Conservation (phyloP, 2,888 invertebrate species). For the Notodromas monacha region DNA sequence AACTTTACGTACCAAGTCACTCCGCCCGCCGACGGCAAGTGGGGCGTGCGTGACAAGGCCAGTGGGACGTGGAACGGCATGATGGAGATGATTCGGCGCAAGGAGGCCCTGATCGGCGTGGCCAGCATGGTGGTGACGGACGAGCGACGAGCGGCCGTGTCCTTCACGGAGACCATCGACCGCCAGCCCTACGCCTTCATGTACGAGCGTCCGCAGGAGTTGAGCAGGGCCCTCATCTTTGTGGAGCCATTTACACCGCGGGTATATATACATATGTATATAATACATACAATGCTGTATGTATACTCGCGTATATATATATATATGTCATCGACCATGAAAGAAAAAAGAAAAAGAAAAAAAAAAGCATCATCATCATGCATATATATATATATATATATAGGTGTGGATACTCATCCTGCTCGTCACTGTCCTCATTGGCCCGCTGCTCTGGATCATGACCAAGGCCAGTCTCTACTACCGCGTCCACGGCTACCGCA, state of each 20-base stretch:
- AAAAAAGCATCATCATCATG: no score
- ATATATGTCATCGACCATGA: no score
- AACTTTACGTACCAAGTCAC: constrained; percentile 22
- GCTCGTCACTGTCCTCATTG: constrained; percentile 35
- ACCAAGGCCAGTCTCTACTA: constrained; percentile 39
- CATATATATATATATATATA: no score
- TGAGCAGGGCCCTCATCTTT: constrained; percentile 48
- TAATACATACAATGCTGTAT: no score
- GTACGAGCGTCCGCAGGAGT: constrained; percentile 37
- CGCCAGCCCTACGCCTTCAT: constrained; percentile 45
- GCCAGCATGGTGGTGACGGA: constrained; percentile 25
- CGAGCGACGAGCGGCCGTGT: constrained; percentile 22
- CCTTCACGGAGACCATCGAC: constrained; percentile 43
- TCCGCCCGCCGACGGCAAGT: constrained; percentile 12
- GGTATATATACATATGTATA: no score
- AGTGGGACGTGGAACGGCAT: constrained; percentile 17
- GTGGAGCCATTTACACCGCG: constrained; percentile 35
- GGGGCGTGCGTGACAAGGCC: constrained; percentile 11
- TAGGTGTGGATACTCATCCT: constrained; percentile 54
- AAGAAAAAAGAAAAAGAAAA: no score
- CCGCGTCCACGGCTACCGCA: constrained; percentile 20
- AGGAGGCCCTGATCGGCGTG: constrained; percentile 24
- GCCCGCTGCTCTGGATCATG: constrained; percentile 36
- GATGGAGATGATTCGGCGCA: constrained; percentile 20
- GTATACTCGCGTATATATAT: no score